Percentiles rank a stretch among this genome's conserved stretches.
Conservation (phyloP, 2,113 vertebrate genomes). For the Taurulus bubalis region DNA sequence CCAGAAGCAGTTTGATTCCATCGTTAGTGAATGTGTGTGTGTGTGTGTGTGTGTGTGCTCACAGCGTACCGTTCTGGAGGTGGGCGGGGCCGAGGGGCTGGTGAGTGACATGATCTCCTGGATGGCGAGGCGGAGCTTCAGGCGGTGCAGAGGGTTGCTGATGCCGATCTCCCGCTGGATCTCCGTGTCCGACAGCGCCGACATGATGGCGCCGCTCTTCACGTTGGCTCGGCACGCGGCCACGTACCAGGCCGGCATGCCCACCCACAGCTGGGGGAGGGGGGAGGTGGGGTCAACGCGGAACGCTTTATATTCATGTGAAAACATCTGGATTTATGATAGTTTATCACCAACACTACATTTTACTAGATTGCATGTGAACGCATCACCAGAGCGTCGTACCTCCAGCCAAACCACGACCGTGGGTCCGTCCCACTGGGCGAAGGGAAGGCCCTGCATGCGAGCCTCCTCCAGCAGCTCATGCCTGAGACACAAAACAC, state of each 20-base stretch:
- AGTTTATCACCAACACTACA: too few species aligned
- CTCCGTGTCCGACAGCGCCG: constrained; percentile 96
- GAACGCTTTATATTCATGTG: too few species aligned
- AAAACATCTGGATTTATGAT: too few species aligned
- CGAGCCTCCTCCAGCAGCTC: constrained; percentile 97
- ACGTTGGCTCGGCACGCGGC: constrained; percentile 97
- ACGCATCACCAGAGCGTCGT: not conserved
- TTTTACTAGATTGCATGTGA: too few species aligned
- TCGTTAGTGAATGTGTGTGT: constrained; percentile 32
- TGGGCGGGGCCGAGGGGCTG: constrained; percentile 95
- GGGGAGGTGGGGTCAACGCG: not conserved
- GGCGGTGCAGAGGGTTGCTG: constrained; percentile 95
- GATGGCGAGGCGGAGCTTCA: constrained; percentile 96
- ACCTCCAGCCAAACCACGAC: constrained; percentile 99
- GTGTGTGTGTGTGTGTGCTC: not conserved
- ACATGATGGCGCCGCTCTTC: constrained; percentile 99
- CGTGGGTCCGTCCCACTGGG: constrained; percentile 97
- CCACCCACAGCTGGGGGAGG: constrained; percentile 93
- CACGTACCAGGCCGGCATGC: constrained; percentile 99
- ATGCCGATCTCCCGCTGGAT: constrained; percentile 98
- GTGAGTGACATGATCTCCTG: constrained; percentile 99
- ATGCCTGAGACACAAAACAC: constrained; percentile 77
- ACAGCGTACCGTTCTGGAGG: constrained; percentile 92
- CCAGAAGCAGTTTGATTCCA: not conserved
- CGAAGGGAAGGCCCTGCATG: constrained; percentile 93